Evolutionary conservation across 2,888 invertebrate genomes (phyloP).

Genomic region (Corythucha ciliata): DNA sequence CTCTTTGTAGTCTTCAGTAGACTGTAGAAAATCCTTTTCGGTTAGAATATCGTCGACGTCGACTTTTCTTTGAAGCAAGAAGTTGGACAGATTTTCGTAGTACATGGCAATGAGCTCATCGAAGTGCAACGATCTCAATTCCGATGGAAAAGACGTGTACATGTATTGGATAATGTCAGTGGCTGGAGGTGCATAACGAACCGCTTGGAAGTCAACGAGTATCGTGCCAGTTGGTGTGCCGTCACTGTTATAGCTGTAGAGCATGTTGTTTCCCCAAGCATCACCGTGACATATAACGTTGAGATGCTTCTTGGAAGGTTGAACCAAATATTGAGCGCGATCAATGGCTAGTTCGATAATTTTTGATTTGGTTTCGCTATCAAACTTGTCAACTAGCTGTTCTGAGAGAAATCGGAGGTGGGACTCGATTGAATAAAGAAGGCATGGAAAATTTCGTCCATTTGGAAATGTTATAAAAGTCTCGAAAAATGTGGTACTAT

Average conservation of each 20-base stretch:
- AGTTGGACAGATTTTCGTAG: constrained; percentile 12
- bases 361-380: constrained; percentile 1
- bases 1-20: constrained; percentile 23
- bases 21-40: constrained; percentile 15
- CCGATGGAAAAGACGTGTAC: constrained; percentile 9
- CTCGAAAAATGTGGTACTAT: neutral
- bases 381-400: neutral
- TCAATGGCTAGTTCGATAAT: neutral
- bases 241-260: constrained; percentile 12
- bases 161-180: constrained; percentile 16
- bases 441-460: too few species aligned
- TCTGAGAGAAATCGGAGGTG: too few species aligned
- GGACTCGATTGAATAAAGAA: constrained; percentile 1
- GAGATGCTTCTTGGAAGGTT: constrained; percentile 17
- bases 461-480: too few species aligned
- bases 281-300: constrained; percentile 23
- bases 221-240: constrained; percentile 15
- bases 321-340: neutral
- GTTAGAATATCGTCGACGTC: constrained; percentile 12
- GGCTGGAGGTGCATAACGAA: constrained; percentile 19
- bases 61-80: constrained; percentile 12
- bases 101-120: constrained; percentile 15
- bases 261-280: constrained; percentile 23
- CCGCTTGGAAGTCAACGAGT: constrained; percentile 22
- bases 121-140: constrained; percentile 13